Evolutionary conservation across 2,113 vertebrate species (phyloP).

Genomic region (Heteronetta atricapilla): DNA sequence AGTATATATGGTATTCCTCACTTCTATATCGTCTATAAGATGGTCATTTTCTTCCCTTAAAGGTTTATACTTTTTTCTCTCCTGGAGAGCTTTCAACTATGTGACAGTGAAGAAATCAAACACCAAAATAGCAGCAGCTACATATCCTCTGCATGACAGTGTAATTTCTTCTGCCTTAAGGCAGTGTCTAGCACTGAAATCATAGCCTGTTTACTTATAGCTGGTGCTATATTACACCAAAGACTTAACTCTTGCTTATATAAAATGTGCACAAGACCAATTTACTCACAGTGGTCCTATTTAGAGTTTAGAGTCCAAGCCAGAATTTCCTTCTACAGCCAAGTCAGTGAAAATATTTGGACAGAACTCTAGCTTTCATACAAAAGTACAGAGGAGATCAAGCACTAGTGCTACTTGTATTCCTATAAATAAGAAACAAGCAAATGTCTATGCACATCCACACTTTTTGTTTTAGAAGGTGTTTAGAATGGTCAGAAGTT

Average conservation of each 20-base stretch:
- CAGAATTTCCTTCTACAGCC: constrained; percentile 9
- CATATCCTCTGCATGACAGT: constrained; percentile 91
- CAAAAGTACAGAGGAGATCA: background rate
- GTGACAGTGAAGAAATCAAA: constrained; percentile 86
- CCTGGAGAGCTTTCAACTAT: constrained; percentile 93
- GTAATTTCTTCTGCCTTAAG: constrained; percentile 92
- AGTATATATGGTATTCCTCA: background rate
- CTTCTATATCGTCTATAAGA: background rate
- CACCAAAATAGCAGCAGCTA: constrained; percentile 86
- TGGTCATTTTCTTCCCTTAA: constrained; percentile 67
- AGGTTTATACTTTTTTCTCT: constrained; percentile 69
- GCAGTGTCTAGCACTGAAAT: constrained; percentile 92
- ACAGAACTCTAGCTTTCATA: background rate
- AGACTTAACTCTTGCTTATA: constrained; percentile 73
- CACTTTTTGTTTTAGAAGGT: background rate
- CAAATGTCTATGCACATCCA: background rate
- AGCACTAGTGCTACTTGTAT: background rate
- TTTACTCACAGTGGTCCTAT: constrained; percentile 46
- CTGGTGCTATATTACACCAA: constrained; percentile 77
- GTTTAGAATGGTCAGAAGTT: background rate
- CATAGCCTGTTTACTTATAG: constrained; percentile 93
- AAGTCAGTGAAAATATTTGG: constrained; percentile 2
- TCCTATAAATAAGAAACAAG: background rate
- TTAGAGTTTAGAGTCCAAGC: constrained; percentile 19
- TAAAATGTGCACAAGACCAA: constrained; percentile 53